Conservation (phyloP, 1,140 invertebrate genomes). For the Potamilus streckersoni region DNA sequence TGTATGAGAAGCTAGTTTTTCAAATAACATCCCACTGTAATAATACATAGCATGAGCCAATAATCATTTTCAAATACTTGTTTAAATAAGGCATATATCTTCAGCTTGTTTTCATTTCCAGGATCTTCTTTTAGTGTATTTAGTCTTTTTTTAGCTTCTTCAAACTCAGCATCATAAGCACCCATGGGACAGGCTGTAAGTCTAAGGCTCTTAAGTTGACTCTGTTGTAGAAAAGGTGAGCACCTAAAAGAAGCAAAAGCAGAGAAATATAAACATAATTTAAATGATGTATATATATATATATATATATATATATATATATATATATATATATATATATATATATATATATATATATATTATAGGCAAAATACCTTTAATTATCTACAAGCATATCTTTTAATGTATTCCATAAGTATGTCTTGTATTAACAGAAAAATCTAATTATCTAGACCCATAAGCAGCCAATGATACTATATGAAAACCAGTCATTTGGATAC, state of each 20-base stretch:
- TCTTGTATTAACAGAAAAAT: no score
- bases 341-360: neutral
- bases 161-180: slow-evolving; percentile 62
- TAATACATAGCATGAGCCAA: no score
- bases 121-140: slow-evolving; percentile 68
- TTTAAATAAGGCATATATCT: slow-evolving; percentile 75
- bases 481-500: no score
- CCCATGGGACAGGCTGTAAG: slow-evolving; percentile 29
- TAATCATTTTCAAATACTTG: slow-evolving; percentile 61
- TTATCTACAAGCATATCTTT: no score
- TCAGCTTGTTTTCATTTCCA: slow-evolving; percentile 72
- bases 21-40: no score
- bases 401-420: no score
- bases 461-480: no score
- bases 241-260: neutral
- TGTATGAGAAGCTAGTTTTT: no score
- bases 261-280: slow-evolving; percentile 5
- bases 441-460: no score
- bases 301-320: neutral
- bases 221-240: neutral
- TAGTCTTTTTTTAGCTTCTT: slow-evolving; percentile 67
- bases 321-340: neutral
- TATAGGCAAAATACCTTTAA: no score
- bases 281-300: neutral
- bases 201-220: neutral